Evolutionary conservation across 2,888 invertebrate species (phyloP), one percentile per base, ranked within the genome.

Genomic region (Lutraria lutraria): DNA sequence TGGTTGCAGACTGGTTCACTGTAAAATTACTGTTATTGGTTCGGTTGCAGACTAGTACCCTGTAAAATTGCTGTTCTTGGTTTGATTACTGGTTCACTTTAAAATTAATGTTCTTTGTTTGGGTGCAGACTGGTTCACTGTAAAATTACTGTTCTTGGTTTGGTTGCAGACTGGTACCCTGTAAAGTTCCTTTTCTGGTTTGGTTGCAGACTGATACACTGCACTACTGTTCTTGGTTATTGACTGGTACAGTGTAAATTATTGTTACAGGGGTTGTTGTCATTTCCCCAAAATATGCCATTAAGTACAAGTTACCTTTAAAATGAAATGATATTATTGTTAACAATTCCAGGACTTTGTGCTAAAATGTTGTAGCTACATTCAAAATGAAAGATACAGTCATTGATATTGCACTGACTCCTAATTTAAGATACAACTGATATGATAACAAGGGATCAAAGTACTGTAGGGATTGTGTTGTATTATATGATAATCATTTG

Each of bases 381-480:
- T 21, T 4, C 25, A 25, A 12, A n/a, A 68, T 8, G 63, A 13
- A 31, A 10, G 15, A 16, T 76, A 34, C 16, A 15, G 31, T 19
- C 19, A 76, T 31, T 31, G 31, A 31, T 34, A 0, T 19, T 76
- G 76, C 34, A 31, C 76, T 15, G 12, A 31, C 31, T 8, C 19
- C 4, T 29, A 29, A 72, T 72, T 72, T 31, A 12, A 72, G 72
- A 72, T 31, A 31, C 29, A 6, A 29, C 13, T 31, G 76, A 76
- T 31, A 15, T 76, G 76, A 76, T 76, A 34, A 76, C 34, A 76
- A 76, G 76, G 34, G 76, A 76, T 76, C 76, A 76, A 76, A 76
- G 76, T 76, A 31, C 76, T 76, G 76, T 25, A 76, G 15, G 76
- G 76, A 76, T 76, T 15, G 76, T 31, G 31, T 31, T 19, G 29